Base-by-base conservation (phyloP, 1,140 invertebrate genomes). In the Gonatopus flavifemur region DNA sequence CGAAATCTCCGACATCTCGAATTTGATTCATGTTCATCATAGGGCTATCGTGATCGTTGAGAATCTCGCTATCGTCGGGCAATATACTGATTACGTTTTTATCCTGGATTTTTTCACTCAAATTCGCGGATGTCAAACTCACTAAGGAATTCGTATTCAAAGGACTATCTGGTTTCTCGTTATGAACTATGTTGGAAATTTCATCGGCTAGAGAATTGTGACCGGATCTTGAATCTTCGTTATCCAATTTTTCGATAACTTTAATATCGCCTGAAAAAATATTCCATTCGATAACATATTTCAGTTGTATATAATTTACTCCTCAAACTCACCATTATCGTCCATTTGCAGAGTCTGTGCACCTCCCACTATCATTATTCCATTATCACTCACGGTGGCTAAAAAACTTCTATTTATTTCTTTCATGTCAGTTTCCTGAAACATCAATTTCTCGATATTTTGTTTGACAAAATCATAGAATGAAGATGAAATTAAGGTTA, bases 251-350 rank as follows among this genome's bases (percentile, higher is more conserved):
- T 25, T 67, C 63, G 38, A 73, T 35, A 16, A 74, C 58, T 59
- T 72, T 64, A 42, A 74, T 70, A 20, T 71, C 66, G 46, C 71
- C 71, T 75, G 33, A 59, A 45, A 41, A n/a, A 28, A 62, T 25
- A 48, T 13, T 53, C 25, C 47, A 18, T 24, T 16, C 12, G 24
- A 33, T 16, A 21, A 19, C 57, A 50, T 24, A 36, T 35, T 25
- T 30, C 13, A 25, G 3, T 35, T 30, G 32, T 37, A 50, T 21
- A 43, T 13, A 28, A 53, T 47, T 36, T 53, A n/a, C n/a, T n/a
- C n/a, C n/a, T n/a, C 22, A 21, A 56, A 63, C 58, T 31, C 28
- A 75, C 75, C 75, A 63, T 75, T 69, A 61, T 76, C 71, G 52
- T 76, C 69, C 8, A 72, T 64, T 58, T 71, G 52, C 53, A 75